A percentile compares a stretch with the other conserved stretches of the same genome.
Evolutionary conservation across 2,888 invertebrate genomes (phyloP).

Genomic region (Therioaphis trifolii): DNA sequence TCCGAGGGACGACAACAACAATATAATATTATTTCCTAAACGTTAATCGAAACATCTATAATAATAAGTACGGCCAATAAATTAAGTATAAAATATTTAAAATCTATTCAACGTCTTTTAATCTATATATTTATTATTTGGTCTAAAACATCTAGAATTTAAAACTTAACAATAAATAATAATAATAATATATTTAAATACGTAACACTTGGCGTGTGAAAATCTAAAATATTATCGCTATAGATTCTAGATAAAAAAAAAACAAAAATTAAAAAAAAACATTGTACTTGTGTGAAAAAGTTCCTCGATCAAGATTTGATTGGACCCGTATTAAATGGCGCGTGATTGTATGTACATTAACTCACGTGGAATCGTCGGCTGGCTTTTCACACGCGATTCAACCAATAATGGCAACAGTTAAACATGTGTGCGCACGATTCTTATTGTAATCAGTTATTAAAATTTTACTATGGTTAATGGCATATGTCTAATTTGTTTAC

Average conservation of each 20-base stretch:
- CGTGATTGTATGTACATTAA: not conserved
- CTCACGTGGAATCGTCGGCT: constrained; percentile 18
- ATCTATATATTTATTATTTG: constrained; percentile 38
- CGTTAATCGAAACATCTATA: constrained; percentile 22
- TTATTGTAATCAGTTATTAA: too few relatives aligned
- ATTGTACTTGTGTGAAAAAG: constrained; percentile 29
- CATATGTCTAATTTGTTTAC: too few relatives aligned
- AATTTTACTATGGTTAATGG: too few relatives aligned
- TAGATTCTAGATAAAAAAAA: constrained; percentile 27
- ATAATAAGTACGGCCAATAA: constrained; percentile 28
- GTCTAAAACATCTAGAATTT: constrained; percentile 52
- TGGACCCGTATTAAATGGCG: constrained; percentile 7
- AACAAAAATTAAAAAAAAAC: not conserved
- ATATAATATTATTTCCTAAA: not conserved
- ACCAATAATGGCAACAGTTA: not conserved
- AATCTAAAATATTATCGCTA: constrained; percentile 8
- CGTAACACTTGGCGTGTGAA: constrained; percentile 7
- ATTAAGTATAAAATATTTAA: constrained; percentile 35
- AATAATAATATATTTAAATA: constrained; percentile 40
- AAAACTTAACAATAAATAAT: constrained; percentile 61
- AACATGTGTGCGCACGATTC: not conserved
- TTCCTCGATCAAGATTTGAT: constrained; percentile 40
- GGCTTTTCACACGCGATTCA: constrained; percentile 23
- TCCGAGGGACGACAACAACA: constrained; percentile 1
- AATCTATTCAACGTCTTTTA: constrained; percentile 42